Evolutionary conservation across 2,888 invertebrate genomes (phyloP).

Genomic region (Venustoraphidia nigricollis): DNA sequence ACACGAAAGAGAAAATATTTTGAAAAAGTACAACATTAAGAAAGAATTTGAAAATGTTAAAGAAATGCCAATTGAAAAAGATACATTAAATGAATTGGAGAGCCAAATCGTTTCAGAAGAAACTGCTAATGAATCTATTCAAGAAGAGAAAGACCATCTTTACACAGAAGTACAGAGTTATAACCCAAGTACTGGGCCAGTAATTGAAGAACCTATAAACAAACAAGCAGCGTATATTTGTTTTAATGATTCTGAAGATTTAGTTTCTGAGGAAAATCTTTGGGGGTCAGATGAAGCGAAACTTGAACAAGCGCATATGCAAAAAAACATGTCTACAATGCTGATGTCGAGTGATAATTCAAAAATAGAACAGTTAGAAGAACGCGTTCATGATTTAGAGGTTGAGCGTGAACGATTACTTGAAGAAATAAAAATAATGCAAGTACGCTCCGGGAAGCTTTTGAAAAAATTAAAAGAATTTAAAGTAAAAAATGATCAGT

Average conservation of each 20-base stretch:
- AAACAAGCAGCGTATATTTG: slow-evolving; percentile 22
- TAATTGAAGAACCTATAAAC: slow-evolving; percentile 16
- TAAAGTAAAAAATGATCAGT: slow-evolving; percentile 48
- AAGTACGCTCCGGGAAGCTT: slow-evolving; percentile 60
- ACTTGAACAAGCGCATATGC: slow-evolving; percentile 30
- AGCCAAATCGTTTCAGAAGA: slow-evolving; percentile 10
- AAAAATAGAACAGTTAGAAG: slow-evolving; percentile 35
- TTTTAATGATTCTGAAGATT: slow-evolving; percentile 15
- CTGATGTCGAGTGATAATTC: slow-evolving; percentile 20
- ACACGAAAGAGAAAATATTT: slow-evolving; percentile 15
- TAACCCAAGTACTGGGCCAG: slow-evolving; percentile 7
- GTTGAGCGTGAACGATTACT: slow-evolving; percentile 38
- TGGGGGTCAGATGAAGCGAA: slow-evolving; percentile 37
- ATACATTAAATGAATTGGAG: slow-evolving; percentile 8
- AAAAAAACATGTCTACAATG: slow-evolving; percentile 15
- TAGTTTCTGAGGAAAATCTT: slow-evolving; percentile 36
- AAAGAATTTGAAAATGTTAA: slow-evolving; percentile 1
- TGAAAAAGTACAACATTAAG: slow-evolving; percentile 3
- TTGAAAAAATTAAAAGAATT: slow-evolving; percentile 74
- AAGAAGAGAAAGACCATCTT: too few species aligned
- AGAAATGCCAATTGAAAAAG: background rate
- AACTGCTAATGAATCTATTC: background rate
- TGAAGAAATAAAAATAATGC: slow-evolving; percentile 45
- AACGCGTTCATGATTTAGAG: slow-evolving; percentile 40
- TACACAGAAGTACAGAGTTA: background rate